Evolutionary conservation across 2,797 vertebrate species (phyloP).

Genomic region (Sebastes taczanowskii): DNA sequence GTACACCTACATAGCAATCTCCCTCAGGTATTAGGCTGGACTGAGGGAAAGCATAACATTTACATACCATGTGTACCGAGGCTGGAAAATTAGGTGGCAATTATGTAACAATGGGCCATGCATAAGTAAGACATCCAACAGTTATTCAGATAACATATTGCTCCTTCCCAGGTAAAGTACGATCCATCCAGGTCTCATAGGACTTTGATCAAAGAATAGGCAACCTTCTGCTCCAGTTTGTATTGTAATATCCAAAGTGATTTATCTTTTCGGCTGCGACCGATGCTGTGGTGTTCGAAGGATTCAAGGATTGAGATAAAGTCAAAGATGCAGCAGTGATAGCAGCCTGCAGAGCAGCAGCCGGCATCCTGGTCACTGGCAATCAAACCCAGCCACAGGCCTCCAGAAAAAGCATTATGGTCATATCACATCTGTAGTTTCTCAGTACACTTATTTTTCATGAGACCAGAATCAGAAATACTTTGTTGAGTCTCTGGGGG

Average conservation of each 20-base stretch:
- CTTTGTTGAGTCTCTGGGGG: no score
- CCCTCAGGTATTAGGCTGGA: slow-evolving; percentile 62
- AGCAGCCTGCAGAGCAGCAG: slow-evolving; percentile 2
- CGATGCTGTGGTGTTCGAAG: slow-evolving; percentile 14
- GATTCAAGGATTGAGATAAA: slow-evolving; percentile 44
- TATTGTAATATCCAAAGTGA: slow-evolving; percentile 61
- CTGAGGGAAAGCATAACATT: slow-evolving; percentile 57
- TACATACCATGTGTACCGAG: slow-evolving; percentile 58
- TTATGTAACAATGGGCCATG: slow-evolving; percentile 44
- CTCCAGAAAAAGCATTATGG: not conserved
- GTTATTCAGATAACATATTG: slow-evolving; percentile 40
- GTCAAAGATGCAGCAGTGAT: slow-evolving; percentile 36
- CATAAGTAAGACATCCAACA: slow-evolving; percentile 55
- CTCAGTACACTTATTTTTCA: no score
- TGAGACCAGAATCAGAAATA: no score
- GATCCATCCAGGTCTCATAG: slow-evolving; percentile 57
- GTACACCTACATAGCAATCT: slow-evolving; percentile 49
- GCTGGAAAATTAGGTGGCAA: slow-evolving; percentile 64
- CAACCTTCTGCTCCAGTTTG: slow-evolving; percentile 50
- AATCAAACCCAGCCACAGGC: slow-evolving; percentile 35
- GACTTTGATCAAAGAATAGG: slow-evolving; percentile 59
- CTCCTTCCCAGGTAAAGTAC: slow-evolving; percentile 22
- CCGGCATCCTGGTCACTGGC: slow-evolving; percentile 20
- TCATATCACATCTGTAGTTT: not conserved
- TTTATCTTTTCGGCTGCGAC: slow-evolving; percentile 56